Evolutionary conservation across 2,888 invertebrate genomes (phyloP).

Genomic region (Melieria picta): DNA sequence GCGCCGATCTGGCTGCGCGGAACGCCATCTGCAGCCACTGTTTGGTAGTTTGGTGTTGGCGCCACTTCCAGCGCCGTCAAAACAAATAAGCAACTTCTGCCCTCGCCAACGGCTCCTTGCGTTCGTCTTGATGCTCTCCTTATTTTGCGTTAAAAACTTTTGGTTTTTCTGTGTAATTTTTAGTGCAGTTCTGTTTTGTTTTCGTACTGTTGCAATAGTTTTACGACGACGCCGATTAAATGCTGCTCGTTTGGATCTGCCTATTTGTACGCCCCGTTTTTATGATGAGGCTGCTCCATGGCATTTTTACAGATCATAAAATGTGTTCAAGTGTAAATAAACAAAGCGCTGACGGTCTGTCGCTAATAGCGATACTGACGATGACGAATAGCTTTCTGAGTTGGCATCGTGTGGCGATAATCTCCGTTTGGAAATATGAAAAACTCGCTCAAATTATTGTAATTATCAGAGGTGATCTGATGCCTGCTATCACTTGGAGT

Average conservation of each 20-base stretch:
- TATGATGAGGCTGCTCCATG: conserved; percentile 36
- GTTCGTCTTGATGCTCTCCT: neutral
- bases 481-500: too few relatives aligned
- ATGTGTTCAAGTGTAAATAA: conserved; percentile 25
- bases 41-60: conserved; percentile 48
- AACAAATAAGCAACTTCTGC: conserved; percentile 33
- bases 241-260: neutral
- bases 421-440: too few relatives aligned
- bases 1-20: too few relatives aligned
- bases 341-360: neutral
- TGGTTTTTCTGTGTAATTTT: conserved; percentile 12
- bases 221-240: conserved; percentile 17
- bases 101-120: neutral
- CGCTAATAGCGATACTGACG: too few relatives aligned
- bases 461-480: too few relatives aligned
- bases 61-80: conserved; percentile 51
- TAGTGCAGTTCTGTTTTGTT: neutral
- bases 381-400: too few relatives aligned
- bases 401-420: too few relatives aligned
- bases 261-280: conserved; percentile 22
- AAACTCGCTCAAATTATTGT: too few relatives aligned
- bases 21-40: conserved; percentile 6
- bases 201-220: neutral
- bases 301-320: conserved; percentile 38
- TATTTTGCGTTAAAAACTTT: conserved; percentile 21